Evolutionary conservation across 2,113 vertebrate genomes (phyloP), one percentile per base, ranked within the genome.

Genomic region (Azemiops feae): DNA sequence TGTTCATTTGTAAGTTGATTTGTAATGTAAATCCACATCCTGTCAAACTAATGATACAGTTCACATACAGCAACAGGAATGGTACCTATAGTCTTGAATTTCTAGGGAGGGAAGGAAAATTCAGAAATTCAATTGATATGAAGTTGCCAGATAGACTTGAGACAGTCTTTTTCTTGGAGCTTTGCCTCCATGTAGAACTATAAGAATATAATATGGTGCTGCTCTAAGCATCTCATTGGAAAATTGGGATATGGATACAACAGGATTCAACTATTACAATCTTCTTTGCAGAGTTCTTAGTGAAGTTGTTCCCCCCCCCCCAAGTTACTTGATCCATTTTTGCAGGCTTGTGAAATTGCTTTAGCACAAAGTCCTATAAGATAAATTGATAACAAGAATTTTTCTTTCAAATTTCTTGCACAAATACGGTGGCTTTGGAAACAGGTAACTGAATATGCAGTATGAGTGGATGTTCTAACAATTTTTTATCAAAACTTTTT

Each of bases 401-500:
- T 43, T 69, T 86, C 55, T 50, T 58, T 47, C 43, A 27, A 10
- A 25, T 58, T 9, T 58, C 23, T 91, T 87, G 27, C 81, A 86
- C 27, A 43, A 55, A 87, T 92, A 92, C n/a, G 90, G 88, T 92
- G 92, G 91, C 90, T 95, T 88, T 92, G 81, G 87, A 88, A 4
- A 50, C 87, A 93, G 95, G 90, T 90, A 92, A 50, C 64, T 12
- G 0, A 92, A 93, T 91, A 88, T 1, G 45, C 39, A 34, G n/a
- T 52, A 45, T 55, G 23, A 25, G 91, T 93, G 93, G 92, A 64
- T 93, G 89, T 92, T 92, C 95, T 94, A 92, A 43, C 91, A 93
- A 54, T 89, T 96, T 85, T 58, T 81, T 88, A 87, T 96, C 89
- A 93, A 60, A 94, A 87, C 89, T 57, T 9, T 53, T 88, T 1